These are phyloP conservation scores for Chrysolina oricalcia DNA, from an alignment of 2,888 invertebrate species.

Conservation along the genomic window DNA sequence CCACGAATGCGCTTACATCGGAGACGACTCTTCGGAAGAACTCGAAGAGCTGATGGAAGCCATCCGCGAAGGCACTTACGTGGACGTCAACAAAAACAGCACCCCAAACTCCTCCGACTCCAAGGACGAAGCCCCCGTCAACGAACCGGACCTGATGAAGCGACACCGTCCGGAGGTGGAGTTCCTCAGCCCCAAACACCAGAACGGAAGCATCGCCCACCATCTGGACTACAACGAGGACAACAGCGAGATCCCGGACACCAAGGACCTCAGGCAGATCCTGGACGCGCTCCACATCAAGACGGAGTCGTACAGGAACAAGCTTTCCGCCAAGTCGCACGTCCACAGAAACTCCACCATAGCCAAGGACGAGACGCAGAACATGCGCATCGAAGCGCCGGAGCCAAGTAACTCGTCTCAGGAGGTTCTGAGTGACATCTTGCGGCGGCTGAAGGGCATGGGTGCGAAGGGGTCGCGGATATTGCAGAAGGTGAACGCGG, in stretches of 20 bases:
- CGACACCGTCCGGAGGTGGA: constrained; percentile 77
- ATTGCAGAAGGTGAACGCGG: constrained; percentile 74
- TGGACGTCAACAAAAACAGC: constrained; percentile 63
- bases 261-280: constrained; percentile 64
- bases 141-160: constrained; percentile 79
- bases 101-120: constrained; percentile 55
- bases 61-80: constrained; percentile 60
- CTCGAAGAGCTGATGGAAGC: constrained; percentile 75
- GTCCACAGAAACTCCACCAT: constrained; percentile 74
- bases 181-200: constrained; percentile 75
- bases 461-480: constrained; percentile 76
- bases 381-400: constrained; percentile 62
- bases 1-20: constrained; percentile 86
- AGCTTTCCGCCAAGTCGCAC: constrained; percentile 58
- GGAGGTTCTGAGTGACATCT: constrained; percentile 77
- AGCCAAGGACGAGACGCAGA: constrained; percentile 68
- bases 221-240: constrained; percentile 53
- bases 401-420: constrained; percentile 69
- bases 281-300: constrained; percentile 55
- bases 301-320: constrained; percentile 38
- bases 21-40: constrained; percentile 86
- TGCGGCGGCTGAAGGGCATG: constrained; percentile 75
- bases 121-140: constrained; percentile 73
- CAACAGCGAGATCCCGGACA: constrained; percentile 65
- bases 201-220: constrained; percentile 56